Base-by-base conservation (phyloP, 1,140 invertebrate genomes). In the Lordiphosa clarofinis region DNA sequence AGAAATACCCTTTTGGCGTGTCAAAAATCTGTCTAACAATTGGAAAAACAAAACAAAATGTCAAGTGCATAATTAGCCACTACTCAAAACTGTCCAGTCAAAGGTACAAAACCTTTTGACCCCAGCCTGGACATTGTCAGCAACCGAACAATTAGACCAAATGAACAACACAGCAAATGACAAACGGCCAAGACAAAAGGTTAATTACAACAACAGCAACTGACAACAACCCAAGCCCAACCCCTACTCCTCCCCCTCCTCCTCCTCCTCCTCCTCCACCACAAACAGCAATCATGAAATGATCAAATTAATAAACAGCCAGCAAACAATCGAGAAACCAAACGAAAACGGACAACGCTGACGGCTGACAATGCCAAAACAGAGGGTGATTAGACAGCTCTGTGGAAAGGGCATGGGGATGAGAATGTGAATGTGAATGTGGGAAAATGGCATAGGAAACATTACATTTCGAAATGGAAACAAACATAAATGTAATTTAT, bases 401-500 rank as follows among this genome's bases (percentile, higher is more conserved):
- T 11, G 11, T 36, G 33, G 35, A 36, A 19, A 28, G 42, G 11
- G 19, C 13, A 9, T 33, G 38, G 19, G 15, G 8, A 28, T 15
- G 7, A 9, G 28, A n/a, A n/a, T 35, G 38, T 48, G 43, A 50
- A 44, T 48, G 57, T 63, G 60, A 62, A 43, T 73, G 65, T 56
- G 60, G 73, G 69, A 73, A 81, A 81, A 74, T 79, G 48, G 69
- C 61, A 71, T 61, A 54, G 74, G 57, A 62, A 79, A 67, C 64
- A 79, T 44, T 67, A 75, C 52, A 75, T 37, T 50, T 56, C 56
- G 28, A 62, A 81, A 79, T 70, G 66, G 55, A 71, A 82, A 60
- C 63, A 69, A 82, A 73, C 78, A 84, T 82, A 70, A 78, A 84
- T 84, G 56, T 78, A 84, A 84, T 84, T 84, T 84, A 84, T 84